Evolutionary conservation across 2,888 invertebrate species (phyloP).

Genomic region (Germaria angustata): DNA sequence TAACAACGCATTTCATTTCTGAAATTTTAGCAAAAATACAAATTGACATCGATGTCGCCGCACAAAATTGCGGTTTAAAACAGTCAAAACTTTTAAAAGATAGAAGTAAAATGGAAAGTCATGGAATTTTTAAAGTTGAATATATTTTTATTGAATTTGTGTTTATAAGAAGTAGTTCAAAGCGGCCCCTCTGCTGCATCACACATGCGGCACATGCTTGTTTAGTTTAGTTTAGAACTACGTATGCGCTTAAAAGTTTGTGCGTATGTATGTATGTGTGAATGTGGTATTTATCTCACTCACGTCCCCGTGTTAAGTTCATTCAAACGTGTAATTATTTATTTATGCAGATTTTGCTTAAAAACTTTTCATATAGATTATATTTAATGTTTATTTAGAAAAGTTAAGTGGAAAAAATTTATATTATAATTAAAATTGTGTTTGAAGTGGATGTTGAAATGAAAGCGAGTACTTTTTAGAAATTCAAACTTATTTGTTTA

Average conservation of each 20-base stretch:
- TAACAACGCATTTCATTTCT: not conserved
- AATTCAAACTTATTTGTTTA: slow-evolving; percentile 33
- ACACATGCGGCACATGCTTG: not conserved
- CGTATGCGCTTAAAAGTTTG: not conserved
- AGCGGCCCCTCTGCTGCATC: no score
- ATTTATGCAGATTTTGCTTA: slow-evolving; percentile 37
- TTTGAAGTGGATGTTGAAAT: not conserved
- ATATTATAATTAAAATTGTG: slow-evolving; percentile 1
- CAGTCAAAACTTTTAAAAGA: not conserved
- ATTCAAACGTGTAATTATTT: slow-evolving; percentile 22
- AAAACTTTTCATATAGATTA: not conserved
- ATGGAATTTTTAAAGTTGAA: no score
- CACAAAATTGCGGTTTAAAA: not conserved
- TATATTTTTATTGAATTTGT: no score
- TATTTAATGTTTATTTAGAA: not conserved
- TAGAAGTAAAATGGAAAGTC: not conserved
- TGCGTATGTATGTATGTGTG: no score
- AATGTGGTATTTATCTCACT: not conserved
- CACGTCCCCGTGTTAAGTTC: not conserved
- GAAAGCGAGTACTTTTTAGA: not conserved
- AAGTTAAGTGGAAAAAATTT: slow-evolving; percentile 8
- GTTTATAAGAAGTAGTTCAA: no score
- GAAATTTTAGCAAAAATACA: not conserved
- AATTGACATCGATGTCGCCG: not conserved
- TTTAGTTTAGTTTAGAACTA: not conserved